These are phyloP conservation scores for Phoeniculus purpureus DNA, from an alignment of 2,797 vertebrate species.

Conservation along the genomic window DNA sequence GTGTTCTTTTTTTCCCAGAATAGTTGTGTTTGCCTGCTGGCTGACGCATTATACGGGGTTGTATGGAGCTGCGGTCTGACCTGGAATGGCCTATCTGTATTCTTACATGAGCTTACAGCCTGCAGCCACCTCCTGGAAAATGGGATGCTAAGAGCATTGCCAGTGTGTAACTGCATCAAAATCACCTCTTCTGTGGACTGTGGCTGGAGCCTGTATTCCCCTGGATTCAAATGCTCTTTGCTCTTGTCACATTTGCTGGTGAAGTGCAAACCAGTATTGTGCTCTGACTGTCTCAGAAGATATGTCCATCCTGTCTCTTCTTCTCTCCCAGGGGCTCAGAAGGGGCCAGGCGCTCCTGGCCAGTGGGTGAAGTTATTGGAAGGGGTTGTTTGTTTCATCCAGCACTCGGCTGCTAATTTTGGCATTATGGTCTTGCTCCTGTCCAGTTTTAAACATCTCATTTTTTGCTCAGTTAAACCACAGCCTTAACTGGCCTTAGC, in stretches of 20 bases:
- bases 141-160: background rate
- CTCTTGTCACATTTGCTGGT: background rate
- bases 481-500: background rate
- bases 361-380: background rate
- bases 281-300: background rate
- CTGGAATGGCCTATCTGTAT: background rate
- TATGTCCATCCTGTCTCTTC: background rate
- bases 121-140: background rate
- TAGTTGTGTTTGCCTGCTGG: background rate
- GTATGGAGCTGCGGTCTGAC: background rate
- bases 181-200: background rate
- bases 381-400: background rate
- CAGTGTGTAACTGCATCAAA: background rate
- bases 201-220: background rate
- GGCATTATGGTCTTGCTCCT: background rate
- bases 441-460: background rate
- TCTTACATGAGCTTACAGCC: background rate
- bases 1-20: background rate
- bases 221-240: background rate
- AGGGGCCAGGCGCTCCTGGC: background rate
- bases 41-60: background rate
- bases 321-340: background rate
- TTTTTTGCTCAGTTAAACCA: constrained; percentile 17
- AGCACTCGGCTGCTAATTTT: constrained; percentile 21
- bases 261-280: background rate